These are phyloP conservation scores for Hirudinaria manillensis DNA, from an alignment of 2,888 invertebrate species.

Conservation along the genomic window DNA sequence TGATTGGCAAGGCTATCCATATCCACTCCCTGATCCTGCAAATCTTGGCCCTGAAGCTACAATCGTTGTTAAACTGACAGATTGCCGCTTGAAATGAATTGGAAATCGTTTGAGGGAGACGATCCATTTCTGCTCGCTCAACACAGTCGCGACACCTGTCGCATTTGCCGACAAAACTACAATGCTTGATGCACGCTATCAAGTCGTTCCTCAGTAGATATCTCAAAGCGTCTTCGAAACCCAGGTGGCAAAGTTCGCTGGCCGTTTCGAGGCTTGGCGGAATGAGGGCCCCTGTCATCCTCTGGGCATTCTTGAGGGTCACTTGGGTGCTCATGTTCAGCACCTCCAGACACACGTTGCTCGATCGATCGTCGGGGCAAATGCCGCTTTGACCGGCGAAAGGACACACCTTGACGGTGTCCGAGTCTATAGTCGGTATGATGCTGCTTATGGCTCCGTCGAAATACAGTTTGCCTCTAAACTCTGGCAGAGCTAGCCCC, in stretches of 20 bases:
- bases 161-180: too few relatives aligned
- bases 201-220: neutral
- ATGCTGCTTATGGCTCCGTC: neutral
- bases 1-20: too few relatives aligned
- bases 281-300: neutral
- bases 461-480: neutral
- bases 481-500: neutral
- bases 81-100: too few relatives aligned
- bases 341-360: neutral
- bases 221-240: neutral
- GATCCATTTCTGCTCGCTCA: too few relatives aligned
- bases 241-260: neutral
- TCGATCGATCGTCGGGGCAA: neutral
- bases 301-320: neutral
- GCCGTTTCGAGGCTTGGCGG: neutral
- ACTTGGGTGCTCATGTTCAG: neutral
- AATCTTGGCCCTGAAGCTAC: too few relatives aligned
- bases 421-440: neutral
- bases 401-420: neutral
- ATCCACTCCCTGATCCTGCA: too few relatives aligned
- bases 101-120: too few relatives aligned
- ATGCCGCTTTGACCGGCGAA: neutral
- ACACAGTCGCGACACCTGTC: too few relatives aligned
- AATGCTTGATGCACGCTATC: neutral
- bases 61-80: too few relatives aligned